Base-by-base conservation (phyloP, 1,140 invertebrate species). In the Ridgeia piscesae region DNA sequence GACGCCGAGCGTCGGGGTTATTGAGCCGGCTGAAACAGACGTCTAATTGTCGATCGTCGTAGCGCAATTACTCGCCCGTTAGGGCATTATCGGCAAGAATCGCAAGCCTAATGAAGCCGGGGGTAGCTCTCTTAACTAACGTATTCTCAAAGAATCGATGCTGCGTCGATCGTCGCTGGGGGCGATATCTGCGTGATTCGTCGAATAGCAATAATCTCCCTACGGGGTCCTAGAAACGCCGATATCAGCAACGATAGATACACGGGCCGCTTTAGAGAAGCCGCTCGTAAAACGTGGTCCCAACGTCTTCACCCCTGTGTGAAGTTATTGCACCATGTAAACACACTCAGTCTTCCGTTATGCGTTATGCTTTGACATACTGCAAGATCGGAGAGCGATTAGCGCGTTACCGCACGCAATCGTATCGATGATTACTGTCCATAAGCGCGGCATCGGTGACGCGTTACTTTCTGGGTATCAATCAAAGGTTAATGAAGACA, bases 141-240 rank as follows among this genome's bases (percentile, higher is more conserved):
- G 58, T 77, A 77, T 77, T 77, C 58, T 77, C 58, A 77, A 77
- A 77, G 58, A 77, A 77, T 77, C 58, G 27, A 77, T 77, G 58
- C 58, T 77, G 58, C 58, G 17, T 4, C 58, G 58, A 77, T 77
- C 58, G 58, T 77, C 58, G 58, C 58, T 77, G 11, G 58, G 58
- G 58, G 58, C 58, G 58, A 77, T 77, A 77, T 77, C 58, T 17
- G 58, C 58, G 6, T 0, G 58, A 9, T 77, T 77, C 58, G 58
- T 77, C 58, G 17, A 77, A 77, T 77, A 77, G 58, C 58, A 31
- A 1, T 77, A 77, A 77, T 77, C 58, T 21, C 17, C 27, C 58
- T 21, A 21, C 27, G 11, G 58, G 58, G 27, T 21, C n/a, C 58
- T 77, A 77, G 11, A 77, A 77, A 77, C 8, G 58, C 17, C 58